Evolutionary conservation across 2,113 vertebrate species (phyloP).

Genomic region (Chaetodon auriga): DNA sequence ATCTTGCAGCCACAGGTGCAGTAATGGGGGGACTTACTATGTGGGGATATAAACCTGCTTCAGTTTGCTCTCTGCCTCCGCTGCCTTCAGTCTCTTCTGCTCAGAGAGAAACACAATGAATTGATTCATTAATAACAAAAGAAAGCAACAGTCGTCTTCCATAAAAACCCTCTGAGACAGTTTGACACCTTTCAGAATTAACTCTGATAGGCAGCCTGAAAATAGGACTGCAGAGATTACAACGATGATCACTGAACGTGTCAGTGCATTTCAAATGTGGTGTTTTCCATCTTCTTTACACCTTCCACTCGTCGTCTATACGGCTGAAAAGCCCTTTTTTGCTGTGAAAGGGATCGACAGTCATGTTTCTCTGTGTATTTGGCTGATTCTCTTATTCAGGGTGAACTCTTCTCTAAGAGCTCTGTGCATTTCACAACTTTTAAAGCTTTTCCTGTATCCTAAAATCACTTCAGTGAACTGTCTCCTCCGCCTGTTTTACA

Average conservation of each 20-base stretch:
- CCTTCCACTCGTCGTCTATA: background rate
- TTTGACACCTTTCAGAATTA: conserved; percentile 13
- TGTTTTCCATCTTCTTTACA: background rate
- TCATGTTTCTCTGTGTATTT: background rate
- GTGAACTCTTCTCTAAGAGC: background rate
- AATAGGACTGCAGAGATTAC: background rate
- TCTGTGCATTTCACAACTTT: background rate
- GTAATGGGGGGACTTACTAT: conserved; percentile 89
- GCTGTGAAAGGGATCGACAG: background rate
- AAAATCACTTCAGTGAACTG: background rate
- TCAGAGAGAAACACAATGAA: conserved; percentile 58
- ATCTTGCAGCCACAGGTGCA: background rate
- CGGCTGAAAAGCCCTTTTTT: background rate
- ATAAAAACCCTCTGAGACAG: background rate
- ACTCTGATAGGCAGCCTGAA: background rate
- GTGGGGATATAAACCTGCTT: conserved; percentile 99
- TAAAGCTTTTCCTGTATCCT: background rate
- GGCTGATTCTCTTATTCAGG: background rate
- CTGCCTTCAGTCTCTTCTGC: conserved; percentile 97
- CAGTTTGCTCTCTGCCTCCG: conserved; percentile 98
- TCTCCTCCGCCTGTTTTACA: background rate
- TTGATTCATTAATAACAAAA: conserved; percentile 18
- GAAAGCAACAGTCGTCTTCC: background rate
- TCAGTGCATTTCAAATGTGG: background rate
- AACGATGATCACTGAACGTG: background rate